These are phyloP conservation scores for Desmophyllum pertusum DNA, from an alignment of 92 coral and sea anemone genomes.

Conservation along the genomic window DNA sequence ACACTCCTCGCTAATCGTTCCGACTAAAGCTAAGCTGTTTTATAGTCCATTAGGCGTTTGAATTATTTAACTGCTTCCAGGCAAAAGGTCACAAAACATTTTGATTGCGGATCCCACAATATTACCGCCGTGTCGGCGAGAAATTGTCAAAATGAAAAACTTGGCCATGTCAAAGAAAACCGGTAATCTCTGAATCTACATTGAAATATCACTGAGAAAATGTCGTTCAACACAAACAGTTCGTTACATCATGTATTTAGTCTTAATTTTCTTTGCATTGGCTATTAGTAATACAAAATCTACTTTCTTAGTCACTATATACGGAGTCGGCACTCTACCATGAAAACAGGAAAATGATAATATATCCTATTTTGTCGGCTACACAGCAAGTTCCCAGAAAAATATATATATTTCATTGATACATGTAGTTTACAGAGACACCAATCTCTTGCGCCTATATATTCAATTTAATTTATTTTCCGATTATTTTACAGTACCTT, in stretches of 20 bases:
- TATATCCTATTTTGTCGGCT: not conserved
- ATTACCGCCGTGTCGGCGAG: not conserved
- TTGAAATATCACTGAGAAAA: not conserved
- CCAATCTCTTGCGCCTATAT: not conserved
- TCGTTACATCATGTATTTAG: not conserved
- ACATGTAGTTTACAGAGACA: no score
- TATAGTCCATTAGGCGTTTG: not conserved
- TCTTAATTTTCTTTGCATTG: not conserved
- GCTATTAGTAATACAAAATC: not conserved
- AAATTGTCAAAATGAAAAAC: not conserved
- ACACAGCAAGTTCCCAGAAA: not conserved
- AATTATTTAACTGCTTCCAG: not conserved
- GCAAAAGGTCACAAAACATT: not conserved
- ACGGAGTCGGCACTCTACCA: not conserved
- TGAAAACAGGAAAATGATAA: not conserved
- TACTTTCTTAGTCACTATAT: not conserved
- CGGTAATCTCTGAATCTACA: not conserved
- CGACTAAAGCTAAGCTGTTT: not conserved
- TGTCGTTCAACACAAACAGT: not conserved
- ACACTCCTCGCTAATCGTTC: not conserved
- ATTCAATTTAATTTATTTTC: not conserved
- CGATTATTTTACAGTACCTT: not conserved
- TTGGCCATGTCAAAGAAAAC: not conserved
- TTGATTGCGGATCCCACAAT: not conserved
- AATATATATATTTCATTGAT: no score